Percentiles rank a stretch among this genome's conserved stretches.
Conservation (phyloP, 2,113 vertebrate genomes). For the Oncorhynchus clarkii region DNA sequence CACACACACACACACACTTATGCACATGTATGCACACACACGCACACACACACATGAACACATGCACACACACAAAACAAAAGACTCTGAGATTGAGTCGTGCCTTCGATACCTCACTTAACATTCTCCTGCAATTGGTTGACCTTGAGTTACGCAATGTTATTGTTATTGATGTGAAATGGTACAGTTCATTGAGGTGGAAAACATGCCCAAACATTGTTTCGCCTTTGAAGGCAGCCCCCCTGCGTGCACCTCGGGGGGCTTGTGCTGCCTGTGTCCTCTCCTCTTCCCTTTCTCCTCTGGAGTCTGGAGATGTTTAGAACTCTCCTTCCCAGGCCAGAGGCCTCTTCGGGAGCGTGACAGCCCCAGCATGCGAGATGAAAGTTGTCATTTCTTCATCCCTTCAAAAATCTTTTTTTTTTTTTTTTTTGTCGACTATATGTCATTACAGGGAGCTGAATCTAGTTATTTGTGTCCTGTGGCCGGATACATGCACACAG, state of each 20-base stretch:
- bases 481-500: slow-evolving; percentile 72
- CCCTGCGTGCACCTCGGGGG: background rate
- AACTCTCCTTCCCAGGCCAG: slow-evolving; percentile 39
- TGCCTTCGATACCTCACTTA: slow-evolving; percentile 36
- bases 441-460: slow-evolving; percentile 73
- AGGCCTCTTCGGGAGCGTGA: slow-evolving; percentile 49
- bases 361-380: slow-evolving; percentile 59
- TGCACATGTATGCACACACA: too few relatives aligned
- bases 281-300: slow-evolving; percentile 21
- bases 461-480: slow-evolving; percentile 75
- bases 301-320: slow-evolving; percentile 24
- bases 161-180: slow-evolving; percentile 50
- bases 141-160: slow-evolving; percentile 54
- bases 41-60: too few relatives aligned
- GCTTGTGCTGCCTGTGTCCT: background rate
- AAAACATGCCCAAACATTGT: slow-evolving; percentile 48
- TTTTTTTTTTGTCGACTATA: slow-evolving; percentile 59
- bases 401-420: slow-evolving; percentile 59
- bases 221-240: slow-evolving; percentile 33
- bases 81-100: slow-evolving; percentile 24
- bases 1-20: too few relatives aligned
- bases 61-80: background rate
- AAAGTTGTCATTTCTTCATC: slow-evolving; percentile 61
- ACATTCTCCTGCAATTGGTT: slow-evolving; percentile 44
- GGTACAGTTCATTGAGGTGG: slow-evolving; percentile 37